Evolutionary conservation across 2,888 invertebrate genomes (phyloP), one percentile per base, ranked within the genome.

Genomic region (Pilophorus perplexus): DNA sequence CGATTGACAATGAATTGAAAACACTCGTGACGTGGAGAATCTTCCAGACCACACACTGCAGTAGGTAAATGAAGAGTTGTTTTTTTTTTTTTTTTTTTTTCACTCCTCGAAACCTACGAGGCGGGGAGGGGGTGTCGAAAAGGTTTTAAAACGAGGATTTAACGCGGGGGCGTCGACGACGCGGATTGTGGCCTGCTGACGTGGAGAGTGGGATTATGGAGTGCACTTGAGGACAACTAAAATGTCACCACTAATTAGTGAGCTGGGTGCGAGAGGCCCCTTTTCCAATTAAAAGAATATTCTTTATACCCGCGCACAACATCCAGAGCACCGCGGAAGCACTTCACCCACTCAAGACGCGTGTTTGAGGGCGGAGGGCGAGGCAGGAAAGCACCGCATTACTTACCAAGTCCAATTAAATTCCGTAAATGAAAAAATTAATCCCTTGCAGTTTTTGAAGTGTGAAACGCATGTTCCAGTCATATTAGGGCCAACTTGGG

Each of bases 181-280:
- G n/a, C n/a, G n/a, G n/a, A n/a, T n/a, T n/a, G n/a, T n/a, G n/a
- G n/a, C n/a, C n/a, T n/a, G n/a, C n/a, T n/a, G n/a, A n/a, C n/a
- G 33, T 42, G 23, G 59, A 25, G 25, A 40, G 42, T 23, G 18
- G 18, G 27, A 28, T 1, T 6, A n/a, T 23, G n/a, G 27, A 59
- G 59, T 42, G 59, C 59, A 23, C 59, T 59, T 44, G 59, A 59
- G 42, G 42, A 27, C 59, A 59, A 40, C 42, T 59, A 59, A 59
- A 59, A 59, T 59, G 42, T 59, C 59, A 42, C 59, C 59, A 59
- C 59, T 59, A 59, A 59, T 59, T 59, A 59, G 59, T 59, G 59
- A 59, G 59, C 23, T 40, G 16, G 59, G 40, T 44, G 42, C 44
- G 25, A 42, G 40, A 14, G 28, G 33, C 16, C 59, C 59, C 42